Base-by-base conservation (phyloP, 2,888 invertebrate species). In the Perdita meconis region DNA sequence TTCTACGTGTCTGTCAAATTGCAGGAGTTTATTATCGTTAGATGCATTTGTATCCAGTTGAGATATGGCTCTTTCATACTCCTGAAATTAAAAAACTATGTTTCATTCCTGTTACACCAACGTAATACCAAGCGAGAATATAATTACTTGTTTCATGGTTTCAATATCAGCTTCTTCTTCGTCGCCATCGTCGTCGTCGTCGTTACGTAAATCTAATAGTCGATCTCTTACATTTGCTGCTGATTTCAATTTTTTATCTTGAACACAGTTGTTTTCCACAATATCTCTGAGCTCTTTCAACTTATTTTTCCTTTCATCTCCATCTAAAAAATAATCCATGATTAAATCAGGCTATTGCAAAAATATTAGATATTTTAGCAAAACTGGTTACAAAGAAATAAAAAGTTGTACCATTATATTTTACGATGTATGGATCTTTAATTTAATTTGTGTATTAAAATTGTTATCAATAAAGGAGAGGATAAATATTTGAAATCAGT, bases 251-350 rank as follows among this genome's bases (percentile, higher is more conserved):
- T 82, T 85, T 16, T 80, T 78, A 38, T 79, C 78, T 10, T 84
- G 47, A 13, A 60, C 56, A 34, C 85, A 87, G 19, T 81, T 83
- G 12, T 75, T 80, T 40, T 81, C 63, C 1, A 88, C 80, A 63
- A 83, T 68, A 1, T 71, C 63, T 3, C 83, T 82, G 42, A 90
- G 67, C 0, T 81, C 68, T 1, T 78, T 69, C 22, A 91, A 63
- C 24, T 79, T 64, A 12, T 74, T 22, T 4, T 86, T 66, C 6
- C 80, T 82, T 30, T 83, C 79, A 26, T 86, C 71, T 3, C 65
- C 26, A 6, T n/a, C n/a, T n/a, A n/a, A n/a, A n/a, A n/a, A n/a
- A n/a, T n/a, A n/a, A n/a, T n/a, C n/a, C n/a, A n/a, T n/a, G n/a
- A n/a, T n/a, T n/a, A n/a, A n/a, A n/a, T n/a, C n/a, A n/a, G n/a